Conservation (phyloP, 2,797 vertebrate species). For the Hyperoplus lanceolatus region DNA sequence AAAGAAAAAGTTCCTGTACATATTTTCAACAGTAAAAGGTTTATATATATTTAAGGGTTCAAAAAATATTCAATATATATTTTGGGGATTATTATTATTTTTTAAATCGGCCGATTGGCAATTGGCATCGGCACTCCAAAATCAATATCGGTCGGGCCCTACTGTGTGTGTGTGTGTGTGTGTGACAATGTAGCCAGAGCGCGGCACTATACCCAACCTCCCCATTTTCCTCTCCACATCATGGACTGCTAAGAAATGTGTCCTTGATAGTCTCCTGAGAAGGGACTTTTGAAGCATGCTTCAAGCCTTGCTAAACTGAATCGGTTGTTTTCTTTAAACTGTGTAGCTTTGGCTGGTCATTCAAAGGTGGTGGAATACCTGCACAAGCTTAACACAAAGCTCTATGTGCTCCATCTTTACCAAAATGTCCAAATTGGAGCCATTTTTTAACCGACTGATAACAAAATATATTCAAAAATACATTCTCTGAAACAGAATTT, state of each 20-base stretch:
- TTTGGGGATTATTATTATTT: no score
- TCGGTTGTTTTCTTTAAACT: slow-evolving; percentile 23
- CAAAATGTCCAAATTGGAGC: slow-evolving; percentile 2
- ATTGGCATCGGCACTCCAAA: no score
- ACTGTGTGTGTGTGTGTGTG: neutral
- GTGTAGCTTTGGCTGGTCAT: neutral
- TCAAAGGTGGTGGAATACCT: slow-evolving; percentile 22
- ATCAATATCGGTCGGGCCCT: no score
- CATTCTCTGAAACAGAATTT: slow-evolving; percentile 11
- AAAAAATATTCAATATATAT: no score
- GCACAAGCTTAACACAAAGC: neutral
- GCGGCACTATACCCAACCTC: neutral
- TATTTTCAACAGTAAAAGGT: no score
- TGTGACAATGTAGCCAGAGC: neutral
- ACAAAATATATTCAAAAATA: neutral
- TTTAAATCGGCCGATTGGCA: no score
- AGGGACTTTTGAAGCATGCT: slow-evolving; percentile 13
- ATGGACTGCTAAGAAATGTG: slow-evolving; percentile 32
- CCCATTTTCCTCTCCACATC: slow-evolving; percentile 1
- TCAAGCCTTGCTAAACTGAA: neutral
- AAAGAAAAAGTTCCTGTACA: no score
- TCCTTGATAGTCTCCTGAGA: slow-evolving; percentile 9
- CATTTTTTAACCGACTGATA: neutral
- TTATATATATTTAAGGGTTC: no score
- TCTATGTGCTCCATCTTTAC: neutral